Evolutionary conservation across 2,113 vertebrate genomes (phyloP).

Genomic region (Fulica atra): DNA sequence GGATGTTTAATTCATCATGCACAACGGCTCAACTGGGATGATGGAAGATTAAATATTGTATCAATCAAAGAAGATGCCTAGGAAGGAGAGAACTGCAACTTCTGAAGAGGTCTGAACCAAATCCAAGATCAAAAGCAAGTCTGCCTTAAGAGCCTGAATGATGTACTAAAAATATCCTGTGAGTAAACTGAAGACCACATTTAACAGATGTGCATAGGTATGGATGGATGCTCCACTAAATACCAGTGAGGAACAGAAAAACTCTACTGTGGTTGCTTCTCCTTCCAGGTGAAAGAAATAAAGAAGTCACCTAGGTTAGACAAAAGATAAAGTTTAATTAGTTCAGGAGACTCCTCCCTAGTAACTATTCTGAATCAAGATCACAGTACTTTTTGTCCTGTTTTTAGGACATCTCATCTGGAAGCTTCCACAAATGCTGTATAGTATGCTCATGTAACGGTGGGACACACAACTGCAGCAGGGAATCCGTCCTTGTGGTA

Average conservation of each 20-base stretch:
- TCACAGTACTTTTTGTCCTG: neutral
- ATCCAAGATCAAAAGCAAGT: slow-evolving; percentile 43
- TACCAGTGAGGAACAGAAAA: neutral
- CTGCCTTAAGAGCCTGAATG: neutral
- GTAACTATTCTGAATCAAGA: neutral
- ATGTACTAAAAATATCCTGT: neutral
- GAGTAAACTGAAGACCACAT: neutral
- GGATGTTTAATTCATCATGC: slow-evolving; percentile 19
- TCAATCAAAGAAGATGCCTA: neutral
- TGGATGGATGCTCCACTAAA: neutral
- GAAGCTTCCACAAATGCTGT: neutral
- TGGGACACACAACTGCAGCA: neutral
- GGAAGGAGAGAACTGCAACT: neutral
- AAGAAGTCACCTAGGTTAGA: neutral
- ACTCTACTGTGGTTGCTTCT: neutral
- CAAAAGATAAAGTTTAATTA: neutral
- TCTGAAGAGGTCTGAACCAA: slow-evolving; percentile 29
- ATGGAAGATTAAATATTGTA: neutral
- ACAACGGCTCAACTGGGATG: neutral
- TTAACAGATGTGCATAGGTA: neutral
- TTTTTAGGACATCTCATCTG: neutral
- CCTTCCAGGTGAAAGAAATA: neutral
- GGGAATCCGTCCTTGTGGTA: neutral
- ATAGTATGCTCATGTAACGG: neutral
- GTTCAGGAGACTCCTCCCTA: neutral